Evolutionary conservation across 2,113 vertebrate species (phyloP).

Genomic region (Prinia subflava): DNA sequence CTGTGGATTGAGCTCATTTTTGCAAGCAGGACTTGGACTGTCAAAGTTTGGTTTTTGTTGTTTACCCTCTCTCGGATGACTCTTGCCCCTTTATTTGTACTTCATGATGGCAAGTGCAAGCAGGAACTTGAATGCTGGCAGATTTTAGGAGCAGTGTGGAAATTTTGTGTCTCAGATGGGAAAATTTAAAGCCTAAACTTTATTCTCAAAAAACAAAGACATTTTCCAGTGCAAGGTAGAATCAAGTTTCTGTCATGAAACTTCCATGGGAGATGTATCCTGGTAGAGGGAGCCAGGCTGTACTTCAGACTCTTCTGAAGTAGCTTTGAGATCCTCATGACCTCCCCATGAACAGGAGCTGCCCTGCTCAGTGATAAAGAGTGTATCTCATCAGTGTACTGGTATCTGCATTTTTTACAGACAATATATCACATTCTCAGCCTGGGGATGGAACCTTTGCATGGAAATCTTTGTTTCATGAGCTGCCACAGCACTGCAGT

Average conservation of each 20-base stretch:
- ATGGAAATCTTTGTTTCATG: not conserved
- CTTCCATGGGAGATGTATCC: not conserved
- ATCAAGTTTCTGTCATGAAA: not conserved
- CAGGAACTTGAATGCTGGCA: not conserved
- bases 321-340: not conserved
- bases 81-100: not conserved
- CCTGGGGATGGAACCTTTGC: not conserved
- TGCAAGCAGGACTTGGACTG: not conserved
- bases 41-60: not conserved
- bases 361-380: not conserved
- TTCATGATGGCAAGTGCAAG: fast-evolving
- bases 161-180: not conserved
- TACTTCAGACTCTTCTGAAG: not conserved
- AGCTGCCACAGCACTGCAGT: not conserved
- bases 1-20: not conserved
- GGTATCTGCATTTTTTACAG: not conserved
- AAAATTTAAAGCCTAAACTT: not conserved
- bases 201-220: not conserved
- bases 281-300: not conserved
- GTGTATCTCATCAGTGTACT: not conserved
- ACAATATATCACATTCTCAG: not conserved
- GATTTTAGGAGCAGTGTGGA: not conserved
- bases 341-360: not conserved
- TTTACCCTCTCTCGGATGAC: not conserved
- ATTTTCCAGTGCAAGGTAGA: not conserved